Evolutionary conservation across 2,888 invertebrate genomes (phyloP), one percentile per base, ranked within the genome.

Genomic region (Tridacna crocea): DNA sequence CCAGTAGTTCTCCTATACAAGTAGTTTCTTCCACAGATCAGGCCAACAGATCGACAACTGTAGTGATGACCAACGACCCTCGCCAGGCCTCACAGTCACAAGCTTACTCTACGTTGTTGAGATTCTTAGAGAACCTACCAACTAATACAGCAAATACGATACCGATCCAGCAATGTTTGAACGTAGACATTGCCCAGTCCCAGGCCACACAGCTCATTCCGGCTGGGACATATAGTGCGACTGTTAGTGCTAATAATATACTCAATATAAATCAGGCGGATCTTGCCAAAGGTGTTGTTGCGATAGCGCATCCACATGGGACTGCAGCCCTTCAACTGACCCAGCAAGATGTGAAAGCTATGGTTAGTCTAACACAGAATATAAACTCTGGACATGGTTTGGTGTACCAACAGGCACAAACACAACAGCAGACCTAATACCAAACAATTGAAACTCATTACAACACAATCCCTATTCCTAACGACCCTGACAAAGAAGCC

Each of bases 81-180:
- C 74, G 88, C 51, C 89, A 88, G 47, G 82, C 77, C 51, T 70
- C 80, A 17, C 81, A 83, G 15, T 66, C 88, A 55, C 89, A 88
- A 72, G 80, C 89, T 27, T 88, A 85, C 77, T 88, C 88, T 22
- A 88, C 88, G 3, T 77, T 88, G 24, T 51, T 90, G 24, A 77
- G 87, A 58, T 90, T 88, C 65, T 46, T 90, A 19, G 89, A 90
- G 68, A 88, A 88, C 72, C 83, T 90, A 36, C 89, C 89, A 6
- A 88, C 88, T 17, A 89, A 84, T 58, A 83, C 84, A 70, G 79
- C 87, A 13, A 82, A 55, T 22, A 66, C 86, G 12, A 81, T 87
- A 55, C 87, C 81, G 0, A n/a, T 87, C 26, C 87, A 87, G 48
- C 84, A 82, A 47, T 74, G 84, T 2, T 47, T 84, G 10, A 84